Base-by-base conservation (phyloP, 2,113 vertebrate species). In the Corvus hawaiiensis region DNA sequence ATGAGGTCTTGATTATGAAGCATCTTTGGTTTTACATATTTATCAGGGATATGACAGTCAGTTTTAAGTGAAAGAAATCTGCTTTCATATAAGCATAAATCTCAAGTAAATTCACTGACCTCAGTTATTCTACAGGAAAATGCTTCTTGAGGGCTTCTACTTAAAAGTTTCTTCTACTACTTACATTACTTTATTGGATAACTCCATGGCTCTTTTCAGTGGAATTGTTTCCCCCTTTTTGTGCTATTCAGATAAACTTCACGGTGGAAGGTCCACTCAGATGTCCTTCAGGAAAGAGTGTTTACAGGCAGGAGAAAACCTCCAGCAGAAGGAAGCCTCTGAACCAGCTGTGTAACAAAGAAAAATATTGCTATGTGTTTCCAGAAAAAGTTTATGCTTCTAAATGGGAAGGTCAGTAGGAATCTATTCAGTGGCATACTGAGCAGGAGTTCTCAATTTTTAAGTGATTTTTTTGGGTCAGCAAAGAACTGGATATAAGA, bases 121-220 rank as follows among this genome's bases (percentile, higher is more conserved):
- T 49, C 23, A 30, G 28, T 27, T 68, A 66, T 18, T n/a, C 44
- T 75, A 39, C 44, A 89, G 43, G 54, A 73, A 86, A 87, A 93
- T 24, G 3, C 59, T 88, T 73, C 59, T 74, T 63, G 33, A 77
- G 51, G 14, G 23, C 39, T 80, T n/a, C 32, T 84, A 49, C 64
- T 63, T 92, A 75, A 73, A 91, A 76, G 44, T 71, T 93, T 96
- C 63, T 91, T 84, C 61, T 95, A 33, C 75, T 84, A 88, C 9
- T 77, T 82, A 90, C 49, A 75, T 91, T 94, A 87, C 80, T 84
- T 97, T 96, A 84, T 95, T 96, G 68, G 82, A 84, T 76, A 94
- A 95, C 51, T 96, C 85, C 77, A 91, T 79, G 75, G 62, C 23
- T 96, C 94, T 96, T 94, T 93, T 73, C 83, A 96, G 84, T 26